A percentile compares a stretch with the other conserved stretches of the same genome.
Evolutionary conservation across 2,888 invertebrate species (phyloP).

Genomic region (Pandemis cinnamomeana): DNA sequence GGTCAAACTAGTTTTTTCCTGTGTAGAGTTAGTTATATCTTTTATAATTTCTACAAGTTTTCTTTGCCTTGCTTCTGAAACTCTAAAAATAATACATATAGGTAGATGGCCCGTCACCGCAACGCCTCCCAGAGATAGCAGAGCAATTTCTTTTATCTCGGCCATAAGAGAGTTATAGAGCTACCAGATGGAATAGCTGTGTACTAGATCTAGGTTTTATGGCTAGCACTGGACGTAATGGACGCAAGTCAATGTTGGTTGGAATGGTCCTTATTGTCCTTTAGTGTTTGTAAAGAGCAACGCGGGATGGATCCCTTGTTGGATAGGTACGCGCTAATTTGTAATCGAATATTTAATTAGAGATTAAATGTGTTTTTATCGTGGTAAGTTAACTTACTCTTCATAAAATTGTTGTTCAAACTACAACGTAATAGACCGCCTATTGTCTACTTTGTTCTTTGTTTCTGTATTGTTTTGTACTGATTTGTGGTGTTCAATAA

Average conservation of each 20-base stretch:
- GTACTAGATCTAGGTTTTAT: constrained; percentile 8
- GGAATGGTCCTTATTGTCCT: background rate
- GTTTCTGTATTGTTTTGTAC: too few species aligned
- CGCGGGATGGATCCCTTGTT: background rate
- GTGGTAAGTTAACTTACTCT: too few species aligned
- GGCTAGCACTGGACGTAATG: constrained; percentile 9
- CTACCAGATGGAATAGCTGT: constrained; percentile 7
- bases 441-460: too few species aligned
- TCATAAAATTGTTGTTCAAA: too few species aligned
- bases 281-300: constrained; percentile 6
- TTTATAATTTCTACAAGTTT: background rate
- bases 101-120: background rate
- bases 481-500: too few species aligned
- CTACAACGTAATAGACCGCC: too few species aligned
- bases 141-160: constrained; percentile 15
- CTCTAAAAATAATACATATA: background rate
- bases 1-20: too few species aligned
- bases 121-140: background rate
- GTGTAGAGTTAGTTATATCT: too few species aligned
- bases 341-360: too few species aligned
- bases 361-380: too few species aligned
- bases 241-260: constrained; percentile 3
- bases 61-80: background rate
- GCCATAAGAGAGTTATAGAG: constrained; percentile 6
- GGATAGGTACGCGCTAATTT: too few species aligned